Percentiles rank a stretch among this genome's conserved stretches.
Evolutionary conservation across 2,888 invertebrate species (phyloP).

Genomic region (Chalcosyrphus nemorum): DNA sequence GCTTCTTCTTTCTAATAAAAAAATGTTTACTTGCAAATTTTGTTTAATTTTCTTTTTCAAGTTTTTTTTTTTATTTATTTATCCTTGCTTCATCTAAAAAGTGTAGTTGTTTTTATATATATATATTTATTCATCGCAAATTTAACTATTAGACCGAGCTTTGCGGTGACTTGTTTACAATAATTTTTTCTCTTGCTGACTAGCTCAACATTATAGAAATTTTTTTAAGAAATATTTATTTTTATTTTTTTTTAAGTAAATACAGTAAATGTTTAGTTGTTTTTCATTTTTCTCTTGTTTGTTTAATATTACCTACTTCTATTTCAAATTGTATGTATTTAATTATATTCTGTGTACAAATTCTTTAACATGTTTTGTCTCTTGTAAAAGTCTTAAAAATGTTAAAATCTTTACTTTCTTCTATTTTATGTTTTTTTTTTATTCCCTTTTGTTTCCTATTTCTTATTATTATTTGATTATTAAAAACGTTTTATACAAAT

Average conservation of each 20-base stretch:
- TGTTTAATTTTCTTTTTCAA: conserved; percentile 11
- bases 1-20: conserved; percentile 51
- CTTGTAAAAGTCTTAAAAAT: conserved; percentile 72
- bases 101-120: conserved; percentile 11
- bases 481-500: conserved; percentile 67
- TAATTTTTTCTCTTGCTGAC: conserved; percentile 38
- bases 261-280: conserved; percentile 66
- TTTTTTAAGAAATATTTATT: conserved; percentile 31
- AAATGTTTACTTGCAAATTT: conserved; percentile 57
- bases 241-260: conserved; percentile 55
- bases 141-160: conserved; percentile 55
- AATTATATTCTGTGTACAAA: conserved; percentile 69
- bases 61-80: conserved; percentile 5
- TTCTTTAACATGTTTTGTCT: conserved; percentile 69
- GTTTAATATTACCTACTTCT: conserved; percentile 59
- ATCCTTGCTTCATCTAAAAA: conserved; percentile 61
- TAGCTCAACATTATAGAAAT: conserved; percentile 45
- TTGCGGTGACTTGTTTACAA: conserved; percentile 43
- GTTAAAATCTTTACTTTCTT: conserved; percentile 62
- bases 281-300: conserved; percentile 51
- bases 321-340: conserved; percentile 62
- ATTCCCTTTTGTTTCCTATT: conserved; percentile 42
- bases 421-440: conserved; percentile 19
- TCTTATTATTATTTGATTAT: conserved; percentile 50
- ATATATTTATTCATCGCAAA: conserved; percentile 31